phyloP scores from a whole-genome alignment of 2,113 vertebrate species.

The Parus major region DNA sequence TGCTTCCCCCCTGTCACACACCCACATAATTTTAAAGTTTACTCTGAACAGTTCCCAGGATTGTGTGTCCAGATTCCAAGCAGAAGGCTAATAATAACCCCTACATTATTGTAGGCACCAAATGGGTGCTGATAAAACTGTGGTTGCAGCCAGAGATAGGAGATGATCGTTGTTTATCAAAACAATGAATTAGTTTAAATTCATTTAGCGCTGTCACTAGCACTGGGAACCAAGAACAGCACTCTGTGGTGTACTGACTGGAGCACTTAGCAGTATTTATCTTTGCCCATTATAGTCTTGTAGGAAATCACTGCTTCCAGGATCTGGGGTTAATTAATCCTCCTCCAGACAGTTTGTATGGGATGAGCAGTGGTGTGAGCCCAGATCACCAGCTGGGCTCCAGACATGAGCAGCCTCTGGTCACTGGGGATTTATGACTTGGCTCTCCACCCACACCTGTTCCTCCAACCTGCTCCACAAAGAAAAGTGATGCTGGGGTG shows the following conservation, averaged over 20 bases:
- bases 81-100: slow-evolving; percentile 45
- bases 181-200: background rate
- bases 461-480: background rate
- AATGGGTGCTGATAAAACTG: slow-evolving; percentile 2
- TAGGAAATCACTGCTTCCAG: background rate
- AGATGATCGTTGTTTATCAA: background rate
- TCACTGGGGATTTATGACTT: background rate
- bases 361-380: background rate
- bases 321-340: background rate
- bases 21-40: slow-evolving; percentile 4
- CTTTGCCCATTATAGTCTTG: background rate
- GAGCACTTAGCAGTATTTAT: background rate
- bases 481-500: background rate
- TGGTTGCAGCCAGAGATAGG: background rate
- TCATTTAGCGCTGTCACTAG: background rate
- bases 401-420: background rate
- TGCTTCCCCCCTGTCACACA: background rate
- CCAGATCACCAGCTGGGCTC: background rate
- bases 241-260: background rate
- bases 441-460: background rate
- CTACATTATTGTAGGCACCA: background rate
- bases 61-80: slow-evolving; percentile 12
- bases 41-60: slow-evolving; percentile 28
- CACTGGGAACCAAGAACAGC: background rate
- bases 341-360: background rate